A percentile compares a stretch with the other conserved stretches of the same genome.
These are phyloP conservation scores for Notodonta ziczac DNA, from an alignment of 2,888 invertebrate genomes.

Conservation along the genomic window DNA sequence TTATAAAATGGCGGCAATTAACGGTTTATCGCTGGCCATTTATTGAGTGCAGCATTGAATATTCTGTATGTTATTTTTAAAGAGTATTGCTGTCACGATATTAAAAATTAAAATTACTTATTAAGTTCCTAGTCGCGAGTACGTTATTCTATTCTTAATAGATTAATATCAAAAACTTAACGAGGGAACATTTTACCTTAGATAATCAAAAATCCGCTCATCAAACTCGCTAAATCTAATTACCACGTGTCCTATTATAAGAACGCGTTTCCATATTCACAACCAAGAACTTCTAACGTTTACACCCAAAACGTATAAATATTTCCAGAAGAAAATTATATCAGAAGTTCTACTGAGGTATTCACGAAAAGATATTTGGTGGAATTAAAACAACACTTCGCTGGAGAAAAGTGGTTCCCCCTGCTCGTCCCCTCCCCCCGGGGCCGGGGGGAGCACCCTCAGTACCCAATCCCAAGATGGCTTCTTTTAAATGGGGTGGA, in stretches of 20 bases:
- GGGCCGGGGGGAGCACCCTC: conserved; percentile 52
- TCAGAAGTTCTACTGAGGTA: conserved; percentile 79
- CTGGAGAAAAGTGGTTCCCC: conserved; percentile 78
- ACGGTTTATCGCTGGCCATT: conserved; percentile 20
- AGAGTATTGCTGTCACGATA: background rate
- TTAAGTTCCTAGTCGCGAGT: no score
- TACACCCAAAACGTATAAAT: conserved; percentile 77
- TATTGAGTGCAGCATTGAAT: background rate
- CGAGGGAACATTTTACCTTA: no score
- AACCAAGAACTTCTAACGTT: conserved; percentile 47
- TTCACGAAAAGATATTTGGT: conserved; percentile 83
- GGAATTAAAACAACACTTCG: conserved; percentile 84
- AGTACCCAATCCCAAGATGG: conserved; percentile 79
- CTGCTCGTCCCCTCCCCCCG: conserved; percentile 48
- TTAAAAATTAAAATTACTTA: no score
- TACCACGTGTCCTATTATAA: conserved; percentile 41
- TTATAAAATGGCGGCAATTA: conserved; percentile 40
- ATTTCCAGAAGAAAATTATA: conserved; percentile 78
- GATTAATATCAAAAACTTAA: no score
- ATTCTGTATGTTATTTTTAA: background rate
- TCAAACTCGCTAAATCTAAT: conserved; percentile 36
- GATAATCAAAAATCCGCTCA: conserved; percentile 12
- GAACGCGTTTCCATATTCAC: conserved; percentile 36
- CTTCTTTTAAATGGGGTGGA: conserved; percentile 84
- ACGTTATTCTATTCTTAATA: no score